These are phyloP conservation scores for Cynocephalus volans DNA, from an alignment of 2,113 vertebrate genomes.

Conservation along the genomic window DNA sequence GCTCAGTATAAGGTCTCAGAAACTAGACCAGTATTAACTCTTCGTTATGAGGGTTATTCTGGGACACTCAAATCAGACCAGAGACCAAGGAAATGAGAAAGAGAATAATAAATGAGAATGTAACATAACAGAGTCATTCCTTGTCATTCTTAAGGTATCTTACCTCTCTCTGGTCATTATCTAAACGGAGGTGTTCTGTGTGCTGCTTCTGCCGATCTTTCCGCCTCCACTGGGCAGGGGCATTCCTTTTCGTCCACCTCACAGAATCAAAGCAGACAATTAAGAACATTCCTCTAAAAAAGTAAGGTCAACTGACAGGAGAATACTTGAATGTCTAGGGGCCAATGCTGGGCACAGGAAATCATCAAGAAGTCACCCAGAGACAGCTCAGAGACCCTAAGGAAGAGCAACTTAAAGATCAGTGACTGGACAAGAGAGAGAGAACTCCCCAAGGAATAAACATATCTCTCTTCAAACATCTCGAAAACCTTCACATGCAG, in stretches of 20 bases:
- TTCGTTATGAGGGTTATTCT: constrained; percentile 13
- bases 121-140: not conserved
- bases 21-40: not conserved
- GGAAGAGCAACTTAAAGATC: not conserved
- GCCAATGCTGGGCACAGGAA: not conserved
- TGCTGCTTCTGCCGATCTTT: constrained; percentile 98
- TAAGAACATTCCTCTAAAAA: constrained; percentile 34
- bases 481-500: constrained; percentile 41
- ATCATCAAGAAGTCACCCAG: not conserved
- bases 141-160: constrained; percentile 73
- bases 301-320: not conserved
- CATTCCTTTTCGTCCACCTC: constrained; percentile 98
- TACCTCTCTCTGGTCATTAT: constrained; percentile 99
- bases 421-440: not conserved
- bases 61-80: constrained; percentile 2
- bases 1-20: not conserved
- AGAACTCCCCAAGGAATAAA: not conserved
- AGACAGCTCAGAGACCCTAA: not conserved
- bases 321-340: constrained; percentile 15
- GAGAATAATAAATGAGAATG: not conserved
- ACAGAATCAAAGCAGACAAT: constrained; percentile 68
- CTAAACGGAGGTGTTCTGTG: constrained; percentile 96
- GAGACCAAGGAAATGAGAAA: not conserved
- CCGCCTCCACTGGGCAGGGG: constrained; percentile 97
- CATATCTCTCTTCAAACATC: not conserved